Base-by-base conservation (phyloP, 2,113 vertebrate species). In the Siniperca knerii region DNA sequence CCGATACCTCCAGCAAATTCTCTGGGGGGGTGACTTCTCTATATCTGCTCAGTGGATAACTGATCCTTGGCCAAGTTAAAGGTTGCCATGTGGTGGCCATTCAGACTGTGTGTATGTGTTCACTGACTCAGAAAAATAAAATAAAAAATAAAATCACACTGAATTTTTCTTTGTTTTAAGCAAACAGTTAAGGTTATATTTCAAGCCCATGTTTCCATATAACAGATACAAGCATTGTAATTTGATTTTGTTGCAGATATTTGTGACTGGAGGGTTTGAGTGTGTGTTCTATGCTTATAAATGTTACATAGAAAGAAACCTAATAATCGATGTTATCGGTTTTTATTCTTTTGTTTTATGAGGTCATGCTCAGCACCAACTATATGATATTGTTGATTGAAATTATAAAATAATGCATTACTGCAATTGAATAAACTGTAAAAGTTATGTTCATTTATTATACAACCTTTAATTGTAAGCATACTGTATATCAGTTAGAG, bases 1-100 rank as follows among this genome's bases (percentile, higher is more conserved):
- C 29, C 2, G 29, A 81, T 66, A 68, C 82, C 78, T 88, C 72
- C 75, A 70, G 66, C 15, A 25, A 64, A 74, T 35, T 44, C 29
- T 88, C 75, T 81, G 29, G 29, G 29, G 29, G 29, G 72, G 81
- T 67, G 87, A 79, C 65, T 88, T 81, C 54, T 71, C 52, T 71
- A 82, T 70, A 29, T 84, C 60, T 66, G 42, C 21, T 74, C 67
- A n/a, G 77, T n/a, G 65, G 57, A 77, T 46, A 37, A 61, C 72
- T 75, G n/a, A 35, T 76, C 42, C 54, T 65, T 57, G 65, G 84
- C 68, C 65, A 76, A 69, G 46, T 76, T 77, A 62, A 83, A 90
- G 66, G 48, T 84, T 25, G 12, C 68, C 68, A 79, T 83, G 77
- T 81, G 79, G 79, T 70, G 25, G 46, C 40, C 72, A 50, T 62